Percentiles rank a stretch among this genome's conserved stretches.
Evolutionary conservation across 2,113 vertebrate species (phyloP).

Genomic region (Stercorarius parasiticus): DNA sequence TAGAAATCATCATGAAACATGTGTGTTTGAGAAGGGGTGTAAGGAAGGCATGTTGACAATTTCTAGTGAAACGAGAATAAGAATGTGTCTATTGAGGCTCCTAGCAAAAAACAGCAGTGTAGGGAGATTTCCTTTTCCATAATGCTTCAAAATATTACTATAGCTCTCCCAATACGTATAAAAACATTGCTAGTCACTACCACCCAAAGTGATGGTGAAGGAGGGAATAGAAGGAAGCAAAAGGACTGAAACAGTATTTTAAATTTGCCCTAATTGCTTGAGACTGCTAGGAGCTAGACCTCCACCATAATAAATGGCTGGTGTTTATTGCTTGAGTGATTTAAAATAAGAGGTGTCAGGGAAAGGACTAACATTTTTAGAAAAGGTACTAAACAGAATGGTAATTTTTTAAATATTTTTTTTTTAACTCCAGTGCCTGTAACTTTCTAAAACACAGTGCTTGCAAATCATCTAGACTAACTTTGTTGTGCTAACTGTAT

Average conservation of each 20-base stretch:
- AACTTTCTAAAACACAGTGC: background rate
- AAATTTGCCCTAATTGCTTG: background rate
- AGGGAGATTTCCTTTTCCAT: background rate
- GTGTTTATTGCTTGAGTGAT: background rate
- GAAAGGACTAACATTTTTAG: background rate
- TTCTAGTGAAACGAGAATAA: background rate
- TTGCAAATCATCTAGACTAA: background rate
- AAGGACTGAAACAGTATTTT: background rate
- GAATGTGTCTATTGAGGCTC: background rate
- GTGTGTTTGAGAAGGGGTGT: background rate
- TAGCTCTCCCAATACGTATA: background rate
- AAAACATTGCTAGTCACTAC: background rate
- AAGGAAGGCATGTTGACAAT: background rate
- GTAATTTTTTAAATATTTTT: background rate
- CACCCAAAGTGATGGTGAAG: background rate
- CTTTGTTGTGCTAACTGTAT: background rate
- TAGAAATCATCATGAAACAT: background rate
- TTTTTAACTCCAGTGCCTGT: background rate
- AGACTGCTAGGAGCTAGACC: background rate
- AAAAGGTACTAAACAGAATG: background rate
- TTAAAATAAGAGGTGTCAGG: background rate
- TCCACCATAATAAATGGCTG: background rate
- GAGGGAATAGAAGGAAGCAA: background rate
- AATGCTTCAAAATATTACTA: background rate
- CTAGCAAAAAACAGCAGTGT: fast-evolving